Percentiles rank a stretch among this genome's conserved stretches.
These are phyloP conservation scores for Conomelus anceps DNA, from an alignment of 2,888 invertebrate species.

Conservation along the genomic window DNA sequence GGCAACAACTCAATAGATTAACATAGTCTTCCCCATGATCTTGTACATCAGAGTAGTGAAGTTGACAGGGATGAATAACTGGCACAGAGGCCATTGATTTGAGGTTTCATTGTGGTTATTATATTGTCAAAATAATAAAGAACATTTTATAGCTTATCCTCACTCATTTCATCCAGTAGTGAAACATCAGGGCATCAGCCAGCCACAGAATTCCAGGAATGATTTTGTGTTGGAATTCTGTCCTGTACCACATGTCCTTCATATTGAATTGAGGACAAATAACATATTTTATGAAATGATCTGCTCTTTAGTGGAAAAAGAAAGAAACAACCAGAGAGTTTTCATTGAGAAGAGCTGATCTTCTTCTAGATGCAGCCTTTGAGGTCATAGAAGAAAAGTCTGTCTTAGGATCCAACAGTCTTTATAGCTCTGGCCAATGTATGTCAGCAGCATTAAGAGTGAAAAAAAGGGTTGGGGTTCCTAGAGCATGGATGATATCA, in stretches of 20 bases:
- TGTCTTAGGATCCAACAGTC: too few species aligned
- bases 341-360: too few species aligned
- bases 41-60: neutral
- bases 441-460: too few species aligned
- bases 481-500: too few species aligned
- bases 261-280: neutral
- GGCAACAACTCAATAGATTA: neutral
- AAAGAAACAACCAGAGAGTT: too few species aligned
- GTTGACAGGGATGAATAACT: neutral
- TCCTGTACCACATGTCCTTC: neutral
- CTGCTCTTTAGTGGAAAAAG: too few species aligned
- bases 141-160: neutral
- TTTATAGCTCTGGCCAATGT: too few species aligned
- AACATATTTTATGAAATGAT: too few species aligned
- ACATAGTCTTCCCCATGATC: neutral
- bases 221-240: constrained; percentile 40
- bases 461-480: too few species aligned
- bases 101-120: neutral
- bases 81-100: neutral
- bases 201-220: constrained; percentile 42
- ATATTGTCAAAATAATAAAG: neutral
- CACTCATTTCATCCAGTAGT: neutral
- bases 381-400: too few species aligned
- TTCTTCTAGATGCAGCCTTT: too few species aligned
- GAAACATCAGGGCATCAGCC: constrained; percentile 32